These are phyloP conservation scores for Hydrocynus forskahlii DNA, from an alignment of 2,797 vertebrate genomes.

Conservation along the genomic window DNA sequence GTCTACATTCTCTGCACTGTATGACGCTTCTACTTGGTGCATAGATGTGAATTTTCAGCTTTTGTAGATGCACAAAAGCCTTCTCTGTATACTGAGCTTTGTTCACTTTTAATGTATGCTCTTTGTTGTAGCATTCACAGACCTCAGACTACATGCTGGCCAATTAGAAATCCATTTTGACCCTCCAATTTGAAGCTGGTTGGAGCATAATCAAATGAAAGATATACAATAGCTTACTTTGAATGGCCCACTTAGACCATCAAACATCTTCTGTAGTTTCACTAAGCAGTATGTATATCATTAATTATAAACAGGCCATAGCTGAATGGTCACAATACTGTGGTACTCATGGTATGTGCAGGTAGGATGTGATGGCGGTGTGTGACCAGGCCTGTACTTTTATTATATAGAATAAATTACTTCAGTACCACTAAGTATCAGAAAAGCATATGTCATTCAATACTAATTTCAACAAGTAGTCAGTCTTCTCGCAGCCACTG, in stretches of 20 bases:
- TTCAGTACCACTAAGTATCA: neutral
- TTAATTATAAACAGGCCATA: conserved; percentile 14
- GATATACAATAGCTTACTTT: conserved; percentile 45
- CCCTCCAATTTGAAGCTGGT: conserved; percentile 39
- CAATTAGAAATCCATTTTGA: conserved; percentile 39
- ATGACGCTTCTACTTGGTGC: conserved; percentile 68
- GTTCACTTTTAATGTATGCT: conserved; percentile 26
- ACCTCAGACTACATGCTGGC: conserved; percentile 39
- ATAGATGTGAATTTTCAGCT: conserved; percentile 67
- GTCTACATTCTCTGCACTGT: conserved; percentile 71
- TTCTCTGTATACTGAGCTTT: conserved; percentile 10
- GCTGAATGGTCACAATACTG: neutral
- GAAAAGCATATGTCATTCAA: no score
- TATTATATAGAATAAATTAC: neutral
- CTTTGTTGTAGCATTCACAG: conserved; percentile 32
- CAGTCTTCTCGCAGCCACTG: no score
- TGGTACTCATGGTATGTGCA: conserved; percentile 8
- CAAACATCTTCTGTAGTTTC: conserved; percentile 26
- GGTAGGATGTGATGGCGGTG: neutral
- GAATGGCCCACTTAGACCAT: conserved; percentile 42
- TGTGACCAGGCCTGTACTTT: neutral
- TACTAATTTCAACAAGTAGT: no score
- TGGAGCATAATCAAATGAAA: conserved; percentile 45
- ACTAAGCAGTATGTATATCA: conserved; percentile 25
- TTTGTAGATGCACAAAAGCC: neutral